Evolutionary conservation across 2,888 invertebrate species (phyloP).

Genomic region (Phorcus lineatus): DNA sequence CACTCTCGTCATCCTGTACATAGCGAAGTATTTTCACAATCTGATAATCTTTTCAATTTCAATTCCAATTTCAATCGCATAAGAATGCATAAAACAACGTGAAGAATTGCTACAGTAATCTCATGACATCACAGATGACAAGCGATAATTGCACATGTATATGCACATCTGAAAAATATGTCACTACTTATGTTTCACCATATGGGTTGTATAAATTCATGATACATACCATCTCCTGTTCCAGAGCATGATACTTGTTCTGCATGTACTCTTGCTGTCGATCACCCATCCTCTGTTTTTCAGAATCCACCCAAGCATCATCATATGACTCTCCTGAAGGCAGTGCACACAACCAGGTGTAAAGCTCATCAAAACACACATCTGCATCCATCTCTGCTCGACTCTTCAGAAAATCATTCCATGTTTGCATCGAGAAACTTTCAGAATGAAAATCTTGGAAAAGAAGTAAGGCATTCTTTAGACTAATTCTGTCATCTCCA

Average conservation of each 20-base stretch:
- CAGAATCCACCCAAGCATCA: conserved; percentile 45
- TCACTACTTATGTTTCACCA: too few relatives aligned
- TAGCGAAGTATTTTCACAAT: too few relatives aligned
- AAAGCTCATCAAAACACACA: conserved; percentile 69
- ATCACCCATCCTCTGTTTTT: conserved; percentile 54
- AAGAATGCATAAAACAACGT: too few relatives aligned
- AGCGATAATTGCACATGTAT: too few relatives aligned
- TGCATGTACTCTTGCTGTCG: conserved; percentile 40
- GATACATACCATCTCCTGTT: neutral
- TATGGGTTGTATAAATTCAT: too few relatives aligned
- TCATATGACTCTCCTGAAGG: conserved; percentile 35
- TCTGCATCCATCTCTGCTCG: conserved; percentile 52
- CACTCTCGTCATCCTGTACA: conserved; percentile 3
- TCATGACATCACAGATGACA: too few relatives aligned
- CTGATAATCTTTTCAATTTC: too few relatives aligned
- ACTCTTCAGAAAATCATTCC: conserved; percentile 61
- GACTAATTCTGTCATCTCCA: conserved; percentile 55
- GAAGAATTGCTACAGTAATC: too few relatives aligned
- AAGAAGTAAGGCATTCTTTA: conserved; percentile 63
- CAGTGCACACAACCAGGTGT: conserved; percentile 61
- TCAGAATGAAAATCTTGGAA: conserved; percentile 69
- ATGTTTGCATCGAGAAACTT: conserved; percentile 63
- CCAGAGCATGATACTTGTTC: conserved; percentile 27
- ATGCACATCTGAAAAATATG: too few relatives aligned
- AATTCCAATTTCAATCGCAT: too few relatives aligned